Evolutionary conservation across 2,888 invertebrate genomes (phyloP).

Genomic region (Caenorhabditis wallacei): DNA sequence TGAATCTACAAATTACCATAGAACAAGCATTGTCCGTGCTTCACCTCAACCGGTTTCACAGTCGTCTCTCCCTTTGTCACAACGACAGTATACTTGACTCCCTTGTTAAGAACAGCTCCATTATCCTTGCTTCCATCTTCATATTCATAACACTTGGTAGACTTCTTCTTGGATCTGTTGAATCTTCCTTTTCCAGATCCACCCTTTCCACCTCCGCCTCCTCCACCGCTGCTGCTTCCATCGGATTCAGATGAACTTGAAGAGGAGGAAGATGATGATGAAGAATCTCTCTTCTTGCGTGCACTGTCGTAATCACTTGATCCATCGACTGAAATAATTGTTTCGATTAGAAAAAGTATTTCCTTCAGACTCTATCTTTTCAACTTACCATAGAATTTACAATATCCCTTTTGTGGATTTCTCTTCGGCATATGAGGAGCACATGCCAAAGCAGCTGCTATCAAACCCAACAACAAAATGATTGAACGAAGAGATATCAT

Average conservation of each 20-base stretch:
- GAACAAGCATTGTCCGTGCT: conserved; percentile 12
- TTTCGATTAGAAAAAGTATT: neutral
- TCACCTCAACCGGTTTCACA: conserved; percentile 6
- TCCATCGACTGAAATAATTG: conserved; percentile 37
- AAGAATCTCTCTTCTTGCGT: conserved; percentile 48
- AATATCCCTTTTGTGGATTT: conserved; percentile 26
- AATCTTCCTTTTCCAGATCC: conserved; percentile 10
- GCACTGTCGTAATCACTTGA: conserved; percentile 25
- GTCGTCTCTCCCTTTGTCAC: conserved; percentile 18
- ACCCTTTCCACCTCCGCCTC: conserved; percentile 24
- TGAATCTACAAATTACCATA: conserved; percentile 10
- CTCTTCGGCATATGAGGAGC: conserved; percentile 52
- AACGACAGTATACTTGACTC: conserved; percentile 42
- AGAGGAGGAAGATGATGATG: neutral
- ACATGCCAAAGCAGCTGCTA: conserved; percentile 42
- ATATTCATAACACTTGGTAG: conserved; percentile 50
- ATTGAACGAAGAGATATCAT: conserved; percentile 43
- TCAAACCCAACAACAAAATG: conserved; percentile 37
- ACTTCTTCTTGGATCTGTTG: conserved; percentile 41
- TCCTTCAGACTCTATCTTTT: neutral
- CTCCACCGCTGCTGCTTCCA: conserved; percentile 4
- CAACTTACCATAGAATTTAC: conserved; percentile 50
- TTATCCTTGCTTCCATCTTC: conserved; percentile 56
- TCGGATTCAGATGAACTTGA: conserved; percentile 13
- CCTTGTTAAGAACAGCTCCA: conserved; percentile 49